Conservation (phyloP, 2,888 invertebrate species). For the Chrysina gloriosa region DNA sequence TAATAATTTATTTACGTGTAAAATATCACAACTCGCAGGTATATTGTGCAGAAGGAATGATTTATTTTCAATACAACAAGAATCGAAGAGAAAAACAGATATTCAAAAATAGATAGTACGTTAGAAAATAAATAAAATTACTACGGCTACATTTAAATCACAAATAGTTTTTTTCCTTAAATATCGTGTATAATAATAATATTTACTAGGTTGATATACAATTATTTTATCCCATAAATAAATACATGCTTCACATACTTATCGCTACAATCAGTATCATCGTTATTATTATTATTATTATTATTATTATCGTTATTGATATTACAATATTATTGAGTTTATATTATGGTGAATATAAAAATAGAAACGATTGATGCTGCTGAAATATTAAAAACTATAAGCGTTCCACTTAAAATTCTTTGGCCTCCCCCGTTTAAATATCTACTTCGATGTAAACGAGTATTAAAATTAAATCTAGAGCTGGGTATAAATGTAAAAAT, state of each 20-base stretch:
- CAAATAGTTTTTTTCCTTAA: slow-evolving; percentile 26
- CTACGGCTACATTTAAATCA: slow-evolving; percentile 16
- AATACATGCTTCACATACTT: slow-evolving; percentile 41
- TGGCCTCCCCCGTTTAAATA: too few relatives aligned
- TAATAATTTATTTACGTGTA: slow-evolving; percentile 17
- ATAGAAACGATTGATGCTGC: slow-evolving; percentile 28
- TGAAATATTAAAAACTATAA: slow-evolving; percentile 11
- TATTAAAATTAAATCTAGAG: too few relatives aligned
- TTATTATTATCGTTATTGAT: slow-evolving; percentile 19
- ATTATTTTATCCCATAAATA: slow-evolving; percentile 41
- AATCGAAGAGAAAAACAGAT: not conserved
- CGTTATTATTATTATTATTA: slow-evolving; percentile 33
- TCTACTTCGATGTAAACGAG: too few relatives aligned
- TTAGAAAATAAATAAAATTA: slow-evolving; percentile 15
- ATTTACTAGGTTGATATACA: slow-evolving; percentile 28
- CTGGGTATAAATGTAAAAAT: too few relatives aligned
- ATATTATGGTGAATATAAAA: slow-evolving; percentile 23
- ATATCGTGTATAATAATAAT: slow-evolving; percentile 30
- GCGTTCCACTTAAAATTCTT: too few relatives aligned
- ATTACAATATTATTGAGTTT: slow-evolving; percentile 35
- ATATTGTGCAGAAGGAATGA: slow-evolving; percentile 40
- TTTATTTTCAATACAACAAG: not conserved
- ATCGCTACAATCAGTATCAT: slow-evolving; percentile 35
- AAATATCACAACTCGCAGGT: slow-evolving; percentile 36
- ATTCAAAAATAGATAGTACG: slow-evolving; percentile 2